Evolutionary conservation across 2,888 invertebrate genomes (phyloP).

Genomic region (Thereva nobilitata): DNA sequence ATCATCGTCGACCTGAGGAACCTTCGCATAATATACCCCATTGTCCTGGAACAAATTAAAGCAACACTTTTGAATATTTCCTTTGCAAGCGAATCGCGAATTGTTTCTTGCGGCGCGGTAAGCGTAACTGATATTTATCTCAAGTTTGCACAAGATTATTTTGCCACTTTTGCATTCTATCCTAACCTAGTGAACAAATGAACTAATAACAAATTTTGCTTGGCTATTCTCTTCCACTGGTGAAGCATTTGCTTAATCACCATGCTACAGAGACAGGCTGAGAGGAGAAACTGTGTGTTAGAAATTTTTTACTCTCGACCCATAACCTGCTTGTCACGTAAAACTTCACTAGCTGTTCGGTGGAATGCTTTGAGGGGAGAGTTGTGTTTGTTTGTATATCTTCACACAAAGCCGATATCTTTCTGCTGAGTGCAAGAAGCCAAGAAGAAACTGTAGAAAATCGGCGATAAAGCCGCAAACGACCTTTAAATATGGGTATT

Average conservation of each 20-base stretch:
- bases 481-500: slow-evolving; percentile 10
- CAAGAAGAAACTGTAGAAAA: too few relatives aligned
- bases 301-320: slow-evolving; percentile 17
- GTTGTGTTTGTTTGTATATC: too few relatives aligned
- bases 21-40: slow-evolving; percentile 65
- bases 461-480: slow-evolving; percentile 9
- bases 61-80: slow-evolving; percentile 57
- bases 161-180: slow-evolving; percentile 30
- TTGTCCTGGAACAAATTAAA: slow-evolving; percentile 61
- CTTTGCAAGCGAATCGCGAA: slow-evolving; percentile 42
- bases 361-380: not conserved
- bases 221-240: not conserved
- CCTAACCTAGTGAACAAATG: slow-evolving; percentile 18
- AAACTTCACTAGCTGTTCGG: slow-evolving; percentile 1
- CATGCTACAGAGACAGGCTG: not conserved
- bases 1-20: slow-evolving; percentile 65
- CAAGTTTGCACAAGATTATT: slow-evolving; percentile 24
- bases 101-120: slow-evolving; percentile 12
- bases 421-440: too few relatives aligned
- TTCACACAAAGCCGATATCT: too few relatives aligned
- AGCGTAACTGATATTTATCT: slow-evolving; percentile 16
- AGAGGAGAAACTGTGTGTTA: slow-evolving; percentile 13
- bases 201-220: slow-evolving; percentile 1
- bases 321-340: slow-evolving; percentile 28
- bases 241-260: too few relatives aligned